These are phyloP conservation scores for Bruchidius siliquastri DNA, from an alignment of 2,888 invertebrate genomes.

Conservation along the genomic window DNA sequence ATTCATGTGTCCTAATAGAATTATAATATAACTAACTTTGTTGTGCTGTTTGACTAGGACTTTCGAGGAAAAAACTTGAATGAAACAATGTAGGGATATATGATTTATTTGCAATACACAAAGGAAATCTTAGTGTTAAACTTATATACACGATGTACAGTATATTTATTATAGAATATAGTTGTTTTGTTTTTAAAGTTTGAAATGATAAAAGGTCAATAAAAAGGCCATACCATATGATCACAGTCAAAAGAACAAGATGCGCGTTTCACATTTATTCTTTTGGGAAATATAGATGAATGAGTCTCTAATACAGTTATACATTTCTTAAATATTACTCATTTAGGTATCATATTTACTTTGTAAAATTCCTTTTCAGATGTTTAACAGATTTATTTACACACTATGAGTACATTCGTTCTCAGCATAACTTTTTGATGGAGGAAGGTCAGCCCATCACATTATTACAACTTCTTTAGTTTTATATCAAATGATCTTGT, in stretches of 20 bases:
- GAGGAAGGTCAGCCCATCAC: no score
- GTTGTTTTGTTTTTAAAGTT: neutral
- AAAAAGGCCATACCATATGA: neutral
- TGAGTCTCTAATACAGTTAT: neutral
- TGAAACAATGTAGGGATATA: constrained; percentile 13
- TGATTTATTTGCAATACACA: constrained; percentile 34
- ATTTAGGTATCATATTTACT: no score
- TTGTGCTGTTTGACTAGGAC: no score
- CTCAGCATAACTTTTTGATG: no score
- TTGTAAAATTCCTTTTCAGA: no score
- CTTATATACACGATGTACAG: constrained; percentile 9
- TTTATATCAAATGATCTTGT: no score
- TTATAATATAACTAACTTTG: no score
- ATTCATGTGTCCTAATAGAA: no score
- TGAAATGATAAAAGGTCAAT: neutral
- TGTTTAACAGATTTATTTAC: no score
- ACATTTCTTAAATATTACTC: no score
- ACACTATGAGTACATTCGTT: no score
- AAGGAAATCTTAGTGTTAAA: constrained; percentile 31
- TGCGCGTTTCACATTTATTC: neutral
- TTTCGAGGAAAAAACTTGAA: neutral
- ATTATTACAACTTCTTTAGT: no score
- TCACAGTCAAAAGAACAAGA: neutral
- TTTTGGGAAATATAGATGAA: neutral
- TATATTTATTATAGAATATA: constrained; percentile 10